phyloP scores from a whole-genome alignment of 2,797 vertebrate genomes.

The Ptychobarbus kaznakovi region DNA sequence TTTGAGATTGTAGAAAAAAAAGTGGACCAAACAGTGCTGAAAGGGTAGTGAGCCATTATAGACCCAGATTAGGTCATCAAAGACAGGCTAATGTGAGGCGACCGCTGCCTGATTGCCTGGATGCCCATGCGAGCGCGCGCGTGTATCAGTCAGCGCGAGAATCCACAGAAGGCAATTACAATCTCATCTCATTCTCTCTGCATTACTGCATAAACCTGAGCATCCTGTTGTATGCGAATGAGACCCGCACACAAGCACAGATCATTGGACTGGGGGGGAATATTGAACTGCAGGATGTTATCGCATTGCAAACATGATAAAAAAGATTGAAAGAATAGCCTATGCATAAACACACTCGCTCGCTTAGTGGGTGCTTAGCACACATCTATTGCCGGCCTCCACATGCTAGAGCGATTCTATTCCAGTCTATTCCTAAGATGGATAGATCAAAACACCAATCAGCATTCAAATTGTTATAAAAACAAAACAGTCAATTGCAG shows the following conservation, averaged over 20 bases:
- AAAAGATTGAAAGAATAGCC: constrained; percentile 20
- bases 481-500: not conserved
- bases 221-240: constrained; percentile 20
- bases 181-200: constrained; percentile 52
- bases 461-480: not conserved
- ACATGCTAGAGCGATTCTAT: not conserved
- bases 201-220: constrained; percentile 38
- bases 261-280: constrained; percentile 8
- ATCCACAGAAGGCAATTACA: constrained; percentile 48
- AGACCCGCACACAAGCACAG: not conserved
- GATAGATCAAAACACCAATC: not conserved
- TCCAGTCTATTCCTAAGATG: constrained; percentile 15
- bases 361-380: not conserved
- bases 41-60: constrained; percentile 37
- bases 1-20: constrained; percentile 59
- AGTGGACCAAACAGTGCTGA: constrained; percentile 21
- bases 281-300: constrained; percentile 37
- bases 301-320: constrained; percentile 29
- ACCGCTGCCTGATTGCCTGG: constrained; percentile 50
- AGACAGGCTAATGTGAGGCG: constrained; percentile 41
- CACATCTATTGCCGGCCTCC: not conserved
- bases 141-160: constrained; percentile 12
- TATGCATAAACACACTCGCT: not conserved
- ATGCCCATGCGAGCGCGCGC: constrained; percentile 4
- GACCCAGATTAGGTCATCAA: constrained; percentile 52